Evolutionary conservation across 2,797 vertebrate species (phyloP), one percentile per base, ranked within the genome.

Genomic region (Tauraco hartlaubi): DNA sequence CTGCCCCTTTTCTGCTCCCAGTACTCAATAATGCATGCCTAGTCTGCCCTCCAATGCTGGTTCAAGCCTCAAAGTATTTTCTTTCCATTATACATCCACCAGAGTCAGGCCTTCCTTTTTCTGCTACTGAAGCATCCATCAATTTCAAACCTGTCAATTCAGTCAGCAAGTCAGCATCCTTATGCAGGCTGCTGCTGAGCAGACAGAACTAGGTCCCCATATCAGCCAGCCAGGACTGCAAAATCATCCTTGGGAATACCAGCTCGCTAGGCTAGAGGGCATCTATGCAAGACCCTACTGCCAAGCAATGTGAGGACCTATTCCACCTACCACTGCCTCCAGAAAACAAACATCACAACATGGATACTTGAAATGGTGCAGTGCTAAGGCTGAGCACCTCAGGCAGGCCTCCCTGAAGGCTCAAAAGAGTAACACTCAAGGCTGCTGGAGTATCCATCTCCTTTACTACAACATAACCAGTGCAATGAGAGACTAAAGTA

Each of bases 21-120:
- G 0, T 13, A 5, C 64, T 37, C 56, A 49, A 1, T 8, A 64
- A 17, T 1, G 10, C 1, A 0, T 39, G 66, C 20, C 48, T 44
- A 52, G 6, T n/a, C 7, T 33, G 26, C 52, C 33, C 9, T 23
- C n/a, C 56, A 55, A 4, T 9, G 15, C 20, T 62, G 17, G 73
- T 35, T 43, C 52, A 28, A 9, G 48, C 26, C 44, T 75, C 48
- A 11, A 43, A 37, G 17, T 46, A 41, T 80, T 39, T 48, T 87
- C 33, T 58, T 75, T 54, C 20, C 8, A 15, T 39, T 20, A 17
- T 39, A 41, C 5, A 74, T 5, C 39, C 48, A 43, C 5, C 61
- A 59, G n/a, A 79, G 17, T 4, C 58, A 90, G 18, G 6, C n/a
- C 9, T 28, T 55, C 44, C 23, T 63, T 44, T 43, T 48, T 19